A percentile compares a stretch with the other conserved stretches of the same genome.
phyloP scores from a whole-genome alignment of 2,888 invertebrate genomes.

The Caenorhabditis auriculariae region DNA sequence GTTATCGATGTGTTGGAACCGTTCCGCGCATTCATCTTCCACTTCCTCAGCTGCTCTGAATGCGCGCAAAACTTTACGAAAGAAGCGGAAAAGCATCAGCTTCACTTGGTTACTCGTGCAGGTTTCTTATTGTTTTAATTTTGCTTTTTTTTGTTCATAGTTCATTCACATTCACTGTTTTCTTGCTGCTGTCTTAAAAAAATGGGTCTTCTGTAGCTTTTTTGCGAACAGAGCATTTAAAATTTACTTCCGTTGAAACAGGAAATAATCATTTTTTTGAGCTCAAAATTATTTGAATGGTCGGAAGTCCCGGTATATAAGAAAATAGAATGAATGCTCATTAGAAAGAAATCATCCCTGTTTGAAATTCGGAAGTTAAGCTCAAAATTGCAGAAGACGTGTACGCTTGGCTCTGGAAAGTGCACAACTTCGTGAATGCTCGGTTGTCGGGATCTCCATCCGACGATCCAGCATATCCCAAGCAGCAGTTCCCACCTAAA shows the following conservation, averaged over 20 bases:
- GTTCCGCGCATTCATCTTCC: slow-evolving; percentile 83
- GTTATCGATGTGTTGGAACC: slow-evolving; percentile 75
- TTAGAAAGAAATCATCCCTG: background rate
- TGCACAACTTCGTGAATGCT: slow-evolving; percentile 87
- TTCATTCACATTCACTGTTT: too few species aligned
- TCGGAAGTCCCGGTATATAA: too few species aligned
- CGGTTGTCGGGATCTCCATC: slow-evolving; percentile 80
- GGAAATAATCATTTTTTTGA: too few species aligned
- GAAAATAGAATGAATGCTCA: background rate
- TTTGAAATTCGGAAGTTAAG: background rate
- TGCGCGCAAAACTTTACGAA: slow-evolving; percentile 85
- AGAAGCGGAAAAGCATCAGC: slow-evolving; percentile 72
- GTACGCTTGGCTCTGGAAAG: slow-evolving; percentile 88
- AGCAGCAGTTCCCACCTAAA: slow-evolving; percentile 68
- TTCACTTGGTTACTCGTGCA: slow-evolving; percentile 42
- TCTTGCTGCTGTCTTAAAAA: background rate
- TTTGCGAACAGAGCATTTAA: background rate
- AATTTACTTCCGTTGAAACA: too few species aligned
- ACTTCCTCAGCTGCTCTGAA: slow-evolving; percentile 90
- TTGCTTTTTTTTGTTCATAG: background rate
- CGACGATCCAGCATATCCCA: slow-evolving; percentile 86
- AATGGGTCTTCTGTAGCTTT: background rate
- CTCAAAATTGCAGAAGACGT: slow-evolving; percentile 72
- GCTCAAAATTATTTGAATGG: too few species aligned
- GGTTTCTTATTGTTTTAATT: slow-evolving; percentile 12